A percentile compares a stretch with the other conserved stretches of the same genome.
phyloP scores from a whole-genome alignment of 1,140 invertebrate genomes.

The Apolygus lucorum region DNA sequence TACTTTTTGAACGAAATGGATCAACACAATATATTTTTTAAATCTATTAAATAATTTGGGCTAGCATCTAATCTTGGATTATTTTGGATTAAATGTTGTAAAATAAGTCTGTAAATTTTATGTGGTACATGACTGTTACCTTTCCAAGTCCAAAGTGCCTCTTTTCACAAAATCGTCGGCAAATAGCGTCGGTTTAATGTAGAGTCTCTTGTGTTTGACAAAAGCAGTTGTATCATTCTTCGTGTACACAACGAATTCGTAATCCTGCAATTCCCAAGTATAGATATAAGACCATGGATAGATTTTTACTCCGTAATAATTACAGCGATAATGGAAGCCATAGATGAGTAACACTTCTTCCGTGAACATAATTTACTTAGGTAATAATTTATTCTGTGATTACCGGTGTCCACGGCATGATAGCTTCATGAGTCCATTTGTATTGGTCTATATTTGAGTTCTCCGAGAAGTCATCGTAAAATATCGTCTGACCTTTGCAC shows the following conservation, averaged over 20 bases:
- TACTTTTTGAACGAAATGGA: not conserved
- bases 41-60: too few relatives aligned
- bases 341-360: too few relatives aligned
- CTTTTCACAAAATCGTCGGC: slow-evolving; percentile 25
- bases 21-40: too few relatives aligned
- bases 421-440: slow-evolving; percentile 22
- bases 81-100: too few relatives aligned
- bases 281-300: too few relatives aligned
- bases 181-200: slow-evolving; percentile 26
- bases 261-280: slow-evolving; percentile 32
- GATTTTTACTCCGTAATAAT: too few relatives aligned
- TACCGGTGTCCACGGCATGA: slow-evolving; percentile 24
- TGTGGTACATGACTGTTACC: too few relatives aligned
- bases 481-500: slow-evolving; percentile 26
- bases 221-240: slow-evolving; percentile 14
- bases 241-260: slow-evolving; percentile 27
- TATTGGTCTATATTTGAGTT: not conserved
- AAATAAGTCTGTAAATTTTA: too few relatives aligned
- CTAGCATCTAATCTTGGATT: too few relatives aligned
- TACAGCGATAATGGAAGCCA: too few relatives aligned
- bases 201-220: slow-evolving; percentile 22
- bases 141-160: slow-evolving; percentile 22
- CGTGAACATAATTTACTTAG: too few relatives aligned
- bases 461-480: slow-evolving; percentile 27
- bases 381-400: too few relatives aligned